Conservation (phyloP, 2,797 vertebrate genomes). For the Arremon aurantiirostris region DNA sequence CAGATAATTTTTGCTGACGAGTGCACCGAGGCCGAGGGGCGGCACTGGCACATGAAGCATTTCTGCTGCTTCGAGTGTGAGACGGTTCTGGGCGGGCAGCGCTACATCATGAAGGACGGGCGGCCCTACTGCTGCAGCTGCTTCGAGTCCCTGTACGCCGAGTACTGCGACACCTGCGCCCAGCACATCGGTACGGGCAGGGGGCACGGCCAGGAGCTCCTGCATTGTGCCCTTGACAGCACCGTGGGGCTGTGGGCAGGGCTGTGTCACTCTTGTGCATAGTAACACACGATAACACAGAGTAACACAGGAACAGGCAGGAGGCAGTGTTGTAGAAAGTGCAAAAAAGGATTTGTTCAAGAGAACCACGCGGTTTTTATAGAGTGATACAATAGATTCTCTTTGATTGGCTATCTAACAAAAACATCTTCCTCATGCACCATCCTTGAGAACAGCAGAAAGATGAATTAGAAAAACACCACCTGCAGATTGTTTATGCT, state of each 20-base stretch:
- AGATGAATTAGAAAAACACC: neutral
- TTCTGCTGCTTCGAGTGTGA: slow-evolving; percentile 99
- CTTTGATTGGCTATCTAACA: neutral
- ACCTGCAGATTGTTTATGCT: neutral
- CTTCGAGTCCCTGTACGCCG: slow-evolving; percentile 94
- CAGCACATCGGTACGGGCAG: slow-evolving; percentile 90
- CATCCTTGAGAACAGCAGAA: neutral
- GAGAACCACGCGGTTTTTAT: neutral
- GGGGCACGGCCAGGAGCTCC: neutral
- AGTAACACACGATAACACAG: no score
- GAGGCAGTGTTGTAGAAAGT: neutral
- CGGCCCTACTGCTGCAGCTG: slow-evolving; percentile 97
- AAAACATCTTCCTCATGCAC: neutral
- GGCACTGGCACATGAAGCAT: slow-evolving; percentile 99
- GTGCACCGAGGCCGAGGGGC: slow-evolving; percentile 96
- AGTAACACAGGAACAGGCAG: neutral
- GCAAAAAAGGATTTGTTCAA: neutral
- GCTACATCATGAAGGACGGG: slow-evolving; percentile 99
- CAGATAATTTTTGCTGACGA: slow-evolving; percentile 98
- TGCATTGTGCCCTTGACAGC: neutral
- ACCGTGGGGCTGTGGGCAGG: neutral
- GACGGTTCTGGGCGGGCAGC: slow-evolving; percentile 92
- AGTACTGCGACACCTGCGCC: slow-evolving; percentile 96
- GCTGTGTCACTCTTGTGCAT: neutral
- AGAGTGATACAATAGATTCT: neutral